phyloP scores from a whole-genome alignment of 2,797 vertebrate species.

The Falco cherrug region DNA sequence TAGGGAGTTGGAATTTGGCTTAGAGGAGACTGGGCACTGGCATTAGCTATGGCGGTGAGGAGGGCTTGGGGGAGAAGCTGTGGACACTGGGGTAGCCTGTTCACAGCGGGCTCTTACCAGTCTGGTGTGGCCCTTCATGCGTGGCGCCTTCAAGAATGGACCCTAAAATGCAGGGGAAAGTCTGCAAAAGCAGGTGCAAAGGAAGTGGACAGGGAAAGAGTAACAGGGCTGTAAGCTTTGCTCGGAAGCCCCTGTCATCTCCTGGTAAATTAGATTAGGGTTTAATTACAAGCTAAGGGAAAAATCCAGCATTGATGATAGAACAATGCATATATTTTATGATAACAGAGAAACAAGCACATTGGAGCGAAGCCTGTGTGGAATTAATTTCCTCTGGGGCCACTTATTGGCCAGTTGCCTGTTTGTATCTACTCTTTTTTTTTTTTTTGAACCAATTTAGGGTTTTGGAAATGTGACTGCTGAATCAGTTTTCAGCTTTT shows the following conservation, averaged over 20 bases:
- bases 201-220: not conserved
- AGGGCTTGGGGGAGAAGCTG: not conserved
- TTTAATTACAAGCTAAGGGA: conserved; percentile 38
- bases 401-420: not conserved
- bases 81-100: not conserved
- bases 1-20: not conserved
- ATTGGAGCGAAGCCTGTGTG: not conserved
- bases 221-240: not conserved
- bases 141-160: not conserved
- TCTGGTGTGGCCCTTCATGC: not conserved
- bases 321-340: conserved; percentile 1
- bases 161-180: not conserved
- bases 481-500: conserved; percentile 18
- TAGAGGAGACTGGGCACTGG: not conserved
- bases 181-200: not conserved
- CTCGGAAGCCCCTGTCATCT: not conserved
- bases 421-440: not conserved
- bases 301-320: conserved; percentile 8
- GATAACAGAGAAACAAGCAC: not conserved
- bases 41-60: not conserved
- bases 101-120: not conserved
- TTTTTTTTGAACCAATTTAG: not conserved
- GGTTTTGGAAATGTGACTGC: conserved; percentile 1
- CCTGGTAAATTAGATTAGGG: not conserved
- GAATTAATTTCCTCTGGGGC: conserved; percentile 31